Percentiles rank a stretch among this genome's conserved stretches.
phyloP scores from a whole-genome alignment of 1,140 invertebrate species.

The Drosophila murphyi region DNA sequence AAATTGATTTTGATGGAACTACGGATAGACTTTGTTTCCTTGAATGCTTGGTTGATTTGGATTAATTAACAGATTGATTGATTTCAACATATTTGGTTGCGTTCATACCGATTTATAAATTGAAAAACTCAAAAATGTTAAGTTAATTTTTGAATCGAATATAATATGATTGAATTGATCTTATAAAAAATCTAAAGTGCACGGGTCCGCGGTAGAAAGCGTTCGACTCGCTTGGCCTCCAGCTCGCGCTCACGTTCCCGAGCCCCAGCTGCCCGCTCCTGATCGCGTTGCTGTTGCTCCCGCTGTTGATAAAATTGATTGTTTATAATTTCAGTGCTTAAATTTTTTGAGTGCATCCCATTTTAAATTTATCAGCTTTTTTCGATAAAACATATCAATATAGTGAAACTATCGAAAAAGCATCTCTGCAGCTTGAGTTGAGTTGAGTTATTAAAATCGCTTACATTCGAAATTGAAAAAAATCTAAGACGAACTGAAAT shows the following conservation, averaged over 20 bases:
- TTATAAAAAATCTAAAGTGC: slow-evolving; percentile 56
- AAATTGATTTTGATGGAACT: too few species aligned
- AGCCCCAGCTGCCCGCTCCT: slow-evolving; percentile 73
- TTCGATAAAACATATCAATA: too few species aligned
- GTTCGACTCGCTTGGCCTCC: slow-evolving; percentile 73
- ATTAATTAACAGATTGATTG: too few species aligned
- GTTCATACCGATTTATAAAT: too few species aligned
- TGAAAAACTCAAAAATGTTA: too few species aligned
- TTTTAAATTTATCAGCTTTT: too few species aligned
- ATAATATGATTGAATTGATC: background rate
- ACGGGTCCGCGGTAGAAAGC: slow-evolving; percentile 56
- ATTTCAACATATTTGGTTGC: too few species aligned
- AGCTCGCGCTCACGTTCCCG: slow-evolving; percentile 72
- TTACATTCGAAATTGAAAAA: background rate
- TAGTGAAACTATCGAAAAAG: background rate
- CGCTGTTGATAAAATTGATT: slow-evolving; percentile 56
- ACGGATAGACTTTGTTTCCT: too few species aligned
- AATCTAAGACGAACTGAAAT: slow-evolving; percentile 7
- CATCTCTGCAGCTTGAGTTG: background rate
- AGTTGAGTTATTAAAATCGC: background rate
- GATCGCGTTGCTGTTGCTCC: slow-evolving; percentile 82
- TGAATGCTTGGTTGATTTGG: too few species aligned
- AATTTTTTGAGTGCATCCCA: too few species aligned
- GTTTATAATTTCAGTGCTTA: too few species aligned
- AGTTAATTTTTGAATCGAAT: too few species aligned